Evolutionary conservation across 2,797 vertebrate species (phyloP), one percentile per base, ranked within the genome.

Genomic region (Antennarius maculatus): DNA sequence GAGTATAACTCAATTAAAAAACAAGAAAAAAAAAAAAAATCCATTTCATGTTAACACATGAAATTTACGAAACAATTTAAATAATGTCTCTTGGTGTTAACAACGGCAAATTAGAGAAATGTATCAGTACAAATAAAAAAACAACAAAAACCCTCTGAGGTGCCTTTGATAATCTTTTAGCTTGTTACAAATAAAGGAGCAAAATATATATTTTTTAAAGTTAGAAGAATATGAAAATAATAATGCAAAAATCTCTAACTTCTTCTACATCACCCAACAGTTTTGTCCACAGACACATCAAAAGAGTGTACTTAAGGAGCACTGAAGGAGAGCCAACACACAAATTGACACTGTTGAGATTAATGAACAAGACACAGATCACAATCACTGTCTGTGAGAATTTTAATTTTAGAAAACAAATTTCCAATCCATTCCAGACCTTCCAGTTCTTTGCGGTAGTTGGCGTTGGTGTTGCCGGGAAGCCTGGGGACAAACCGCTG

Each of bases 391-490:
- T 69, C 27, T 56, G 39, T 71, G 29, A 53, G 12, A 71, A 51
- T 61, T 72, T 39, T 49, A 59, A 54, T 54, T 46, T 46, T n/a
- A 45, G 14, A 67, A 73, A 68, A 37, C 17, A 17, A 50, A 59
- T 66, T 42, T 63, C 23, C 34, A 67, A 76, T 63, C 31, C 39
- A 31, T 41, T 68, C 86, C 93, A 92, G 82, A 97, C 97, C 92
- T 91, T 94, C 95, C 67, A 95, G 87, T 52, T 94, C 84, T 77
- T 94, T 95, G 71, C 96, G 94, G 89, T 99, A 98, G 92, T 95
- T 94, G 74, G 93, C 92, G 14, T 99, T 98, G 77, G 97, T 99
- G 92, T 97, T 98, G 86, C 97, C 97, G 14, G 97, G 97, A 60
- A 98, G 91, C 67, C 91, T 95, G 59, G 97, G 94, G 60, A 95